Percentiles rank a stretch among this genome's conserved stretches.
Evolutionary conservation across 2,113 vertebrate genomes (phyloP).

Genomic region (Capra hircus): DNA sequence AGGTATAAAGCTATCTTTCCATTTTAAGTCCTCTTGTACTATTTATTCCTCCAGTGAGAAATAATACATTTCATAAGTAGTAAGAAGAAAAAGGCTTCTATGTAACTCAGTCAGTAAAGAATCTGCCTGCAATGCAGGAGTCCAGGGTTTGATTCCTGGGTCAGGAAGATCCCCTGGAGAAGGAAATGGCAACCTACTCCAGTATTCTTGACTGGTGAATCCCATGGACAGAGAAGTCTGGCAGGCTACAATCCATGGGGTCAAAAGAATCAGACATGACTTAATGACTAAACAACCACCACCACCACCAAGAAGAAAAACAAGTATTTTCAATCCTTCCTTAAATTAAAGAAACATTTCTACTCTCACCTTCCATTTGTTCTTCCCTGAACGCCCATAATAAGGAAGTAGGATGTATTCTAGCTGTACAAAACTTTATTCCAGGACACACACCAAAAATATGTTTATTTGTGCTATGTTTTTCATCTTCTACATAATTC

Average conservation of each 20-base stretch:
- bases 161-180: background rate
- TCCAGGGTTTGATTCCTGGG: background rate
- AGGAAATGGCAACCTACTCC: background rate
- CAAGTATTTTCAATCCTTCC: background rate
- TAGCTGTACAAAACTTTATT: background rate
- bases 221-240: background rate
- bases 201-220: background rate
- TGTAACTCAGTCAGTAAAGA: background rate
- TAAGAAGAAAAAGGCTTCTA: background rate
- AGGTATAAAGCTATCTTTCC: background rate
- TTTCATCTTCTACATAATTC: background rate
- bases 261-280: fast-evolving
- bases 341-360: background rate
- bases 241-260: background rate
- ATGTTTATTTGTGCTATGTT: background rate
- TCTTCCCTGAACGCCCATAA: background rate
- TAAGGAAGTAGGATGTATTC: background rate
- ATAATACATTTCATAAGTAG: background rate
- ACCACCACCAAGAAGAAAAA: background rate
- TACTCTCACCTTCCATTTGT: background rate
- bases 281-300: background rate
- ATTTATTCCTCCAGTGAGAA: background rate
- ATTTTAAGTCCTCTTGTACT: background rate
- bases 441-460: background rate
- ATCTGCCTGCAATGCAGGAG: background rate